Base-by-base conservation (phyloP, 1,140 invertebrate species). In the Drosophila subobscura region DNA sequence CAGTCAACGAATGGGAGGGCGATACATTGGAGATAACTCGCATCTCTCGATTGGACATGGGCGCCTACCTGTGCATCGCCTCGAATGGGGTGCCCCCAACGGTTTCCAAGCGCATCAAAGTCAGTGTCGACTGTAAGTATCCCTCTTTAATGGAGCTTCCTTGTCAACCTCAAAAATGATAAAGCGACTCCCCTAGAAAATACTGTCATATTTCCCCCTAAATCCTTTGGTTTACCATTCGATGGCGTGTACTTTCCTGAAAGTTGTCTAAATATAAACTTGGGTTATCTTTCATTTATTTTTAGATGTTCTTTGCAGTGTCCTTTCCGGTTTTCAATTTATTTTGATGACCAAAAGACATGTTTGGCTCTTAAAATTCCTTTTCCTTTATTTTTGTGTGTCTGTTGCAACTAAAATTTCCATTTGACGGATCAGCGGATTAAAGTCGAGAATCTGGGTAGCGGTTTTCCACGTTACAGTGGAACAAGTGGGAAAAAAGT, bases 111-210 rank as follows among this genome's bases (percentile, higher is more conserved):
- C 94, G 96, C 90, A 97, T 98, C 80, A 97, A 97, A 94, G 96
- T 98, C 86, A 97, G 96, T 92, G 97, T 98, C 42, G 96, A 98
- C 91, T 98, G 97, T 98, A 93, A 97, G 97, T 97, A 91, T 23
- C 40, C 25, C 22, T 27, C 29, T 5, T 25, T 22, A 20, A 46
- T 23, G 7, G 37, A 54, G 46, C 42, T 50, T 51, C 20, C 49
- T 50, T 58, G 58, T 44, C 47, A 27, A 1, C 10, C 5, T 1
- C 4, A 10, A 51, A 72, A 57, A 52, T 80, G 52, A 79, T 72
- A 47, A 46, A 84, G 47, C 53, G 58, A 67, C 56, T 20, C 16
- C 37, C 22, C 16, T 16, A 50, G 37, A 25, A 61, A 50, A 40
- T 55, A 14, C 55, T 50, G 33, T 74, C 50, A 52, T 52, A 52